These are phyloP conservation scores for Tragelaphus eurycerus DNA, from an alignment of 2,797 vertebrate species.

Conservation along the genomic window DNA sequence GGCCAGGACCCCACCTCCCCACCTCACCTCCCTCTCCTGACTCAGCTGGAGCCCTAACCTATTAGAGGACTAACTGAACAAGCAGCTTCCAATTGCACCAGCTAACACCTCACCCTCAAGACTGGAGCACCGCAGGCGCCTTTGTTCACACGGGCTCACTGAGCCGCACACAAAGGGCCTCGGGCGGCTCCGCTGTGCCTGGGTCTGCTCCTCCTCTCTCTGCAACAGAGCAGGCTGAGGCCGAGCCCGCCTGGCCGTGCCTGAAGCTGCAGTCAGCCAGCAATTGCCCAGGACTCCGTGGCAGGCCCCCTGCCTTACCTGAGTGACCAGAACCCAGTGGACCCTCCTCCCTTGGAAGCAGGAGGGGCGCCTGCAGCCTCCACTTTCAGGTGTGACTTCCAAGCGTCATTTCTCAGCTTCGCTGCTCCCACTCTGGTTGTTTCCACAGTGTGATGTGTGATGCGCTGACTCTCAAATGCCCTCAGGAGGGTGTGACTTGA, in stretches of 20 bases:
- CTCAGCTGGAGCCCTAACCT: neutral
- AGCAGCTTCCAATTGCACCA: neutral
- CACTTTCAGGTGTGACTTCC: neutral
- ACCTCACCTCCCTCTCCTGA: neutral
- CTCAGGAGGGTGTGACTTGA: neutral
- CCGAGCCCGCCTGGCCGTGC: neutral
- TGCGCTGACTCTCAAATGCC: neutral
- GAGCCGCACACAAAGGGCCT: neutral
- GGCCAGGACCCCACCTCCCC: neutral
- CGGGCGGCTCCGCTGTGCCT: accelerated
- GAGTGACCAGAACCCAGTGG: neutral
- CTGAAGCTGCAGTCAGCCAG: neutral
- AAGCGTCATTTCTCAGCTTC: neutral
- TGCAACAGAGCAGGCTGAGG: neutral
- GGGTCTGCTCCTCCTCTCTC: neutral
- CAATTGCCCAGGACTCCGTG: neutral
- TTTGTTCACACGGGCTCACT: neutral
- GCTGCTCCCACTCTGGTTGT: neutral
- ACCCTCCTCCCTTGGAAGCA: neutral
- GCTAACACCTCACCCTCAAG: neutral
- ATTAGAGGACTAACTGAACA: neutral
- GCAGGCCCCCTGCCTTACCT: neutral
- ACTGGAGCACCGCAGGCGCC: accelerated
- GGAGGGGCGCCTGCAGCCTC: neutral
- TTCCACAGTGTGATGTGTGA: neutral